Conservation (phyloP, 2,113 vertebrate genomes). For the Megaleporinus macrocephalus region DNA sequence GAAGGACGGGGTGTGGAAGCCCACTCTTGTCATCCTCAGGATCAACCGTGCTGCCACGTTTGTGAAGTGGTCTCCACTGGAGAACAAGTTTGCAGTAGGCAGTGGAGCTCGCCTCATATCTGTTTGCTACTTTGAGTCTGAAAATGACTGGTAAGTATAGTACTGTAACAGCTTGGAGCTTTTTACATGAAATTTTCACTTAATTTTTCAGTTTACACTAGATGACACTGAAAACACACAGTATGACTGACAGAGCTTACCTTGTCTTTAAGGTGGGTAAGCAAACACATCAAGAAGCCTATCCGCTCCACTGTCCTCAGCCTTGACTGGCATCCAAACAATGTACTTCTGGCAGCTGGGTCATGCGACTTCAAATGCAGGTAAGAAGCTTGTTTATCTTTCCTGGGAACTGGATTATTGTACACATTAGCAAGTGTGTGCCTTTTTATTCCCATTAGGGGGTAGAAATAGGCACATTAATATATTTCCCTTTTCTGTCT, state of each 20-base stretch:
- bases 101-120: constrained; percentile 98
- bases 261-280: constrained; percentile 90
- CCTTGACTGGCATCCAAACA: constrained; percentile 99
- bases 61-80: constrained; percentile 97
- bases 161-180: background rate
- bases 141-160: constrained; percentile 93
- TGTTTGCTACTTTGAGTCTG: constrained; percentile 98
- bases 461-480: background rate
- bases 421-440: background rate
- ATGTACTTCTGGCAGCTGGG: constrained; percentile 94
- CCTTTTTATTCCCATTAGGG: background rate
- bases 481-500: too few species aligned
- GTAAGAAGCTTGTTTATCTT: constrained; percentile 67
- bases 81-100: constrained; percentile 99
- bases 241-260: background rate
- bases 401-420: background rate
- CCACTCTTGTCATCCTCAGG: constrained; percentile 95
- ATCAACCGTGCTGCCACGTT: constrained; percentile 98
- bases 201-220: background rate
- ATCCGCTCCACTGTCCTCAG: constrained; percentile 97
- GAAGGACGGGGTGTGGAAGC: constrained; percentile 97
- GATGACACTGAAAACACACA: background rate
- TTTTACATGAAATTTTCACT: background rate
- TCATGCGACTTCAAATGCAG: constrained; percentile 99
- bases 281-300: constrained; percentile 99